A percentile compares a stretch with the other conserved stretches of the same genome.
Evolutionary conservation across 2,888 invertebrate genomes (phyloP).

Genomic region (Acanthoscelides obtectus): DNA sequence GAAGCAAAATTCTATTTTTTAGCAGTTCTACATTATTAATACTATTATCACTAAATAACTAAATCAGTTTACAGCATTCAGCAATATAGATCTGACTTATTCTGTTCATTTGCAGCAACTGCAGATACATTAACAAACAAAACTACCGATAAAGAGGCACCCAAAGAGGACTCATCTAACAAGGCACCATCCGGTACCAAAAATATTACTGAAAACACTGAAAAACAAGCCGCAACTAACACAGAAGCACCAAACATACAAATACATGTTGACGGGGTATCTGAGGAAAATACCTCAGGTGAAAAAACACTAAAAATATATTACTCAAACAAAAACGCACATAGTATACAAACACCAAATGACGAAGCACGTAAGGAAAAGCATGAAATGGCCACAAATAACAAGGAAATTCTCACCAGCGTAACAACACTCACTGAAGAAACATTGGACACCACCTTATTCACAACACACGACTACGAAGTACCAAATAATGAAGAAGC

Average conservation of each 20-base stretch:
- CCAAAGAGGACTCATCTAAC: neutral
- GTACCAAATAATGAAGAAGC: neutral
- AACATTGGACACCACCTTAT: too few relatives aligned
- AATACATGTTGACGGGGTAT: neutral
- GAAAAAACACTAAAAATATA: neutral
- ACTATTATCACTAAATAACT: too few relatives aligned
- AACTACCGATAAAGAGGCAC: neutral
- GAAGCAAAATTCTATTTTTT: too few relatives aligned
- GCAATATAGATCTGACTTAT: neutral
- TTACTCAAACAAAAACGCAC: neutral
- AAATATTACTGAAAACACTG: neutral
- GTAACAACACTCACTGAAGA: neutral
- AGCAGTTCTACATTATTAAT: too few relatives aligned
- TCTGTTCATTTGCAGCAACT: neutral
- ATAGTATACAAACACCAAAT: neutral
- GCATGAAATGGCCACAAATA: too few relatives aligned
- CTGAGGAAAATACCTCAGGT: neutral
- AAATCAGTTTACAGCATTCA: too few relatives aligned
- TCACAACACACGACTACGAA: neutral
- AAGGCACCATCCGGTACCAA: neutral
- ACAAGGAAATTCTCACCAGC: neutral
- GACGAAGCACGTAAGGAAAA: neutral
- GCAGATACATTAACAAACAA: neutral
- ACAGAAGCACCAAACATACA: neutral
- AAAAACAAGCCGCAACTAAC: neutral